Evolutionary conservation across 2,797 vertebrate genomes (phyloP), one percentile per base, ranked within the genome.

Genomic region (Acanthurus tractus): DNA sequence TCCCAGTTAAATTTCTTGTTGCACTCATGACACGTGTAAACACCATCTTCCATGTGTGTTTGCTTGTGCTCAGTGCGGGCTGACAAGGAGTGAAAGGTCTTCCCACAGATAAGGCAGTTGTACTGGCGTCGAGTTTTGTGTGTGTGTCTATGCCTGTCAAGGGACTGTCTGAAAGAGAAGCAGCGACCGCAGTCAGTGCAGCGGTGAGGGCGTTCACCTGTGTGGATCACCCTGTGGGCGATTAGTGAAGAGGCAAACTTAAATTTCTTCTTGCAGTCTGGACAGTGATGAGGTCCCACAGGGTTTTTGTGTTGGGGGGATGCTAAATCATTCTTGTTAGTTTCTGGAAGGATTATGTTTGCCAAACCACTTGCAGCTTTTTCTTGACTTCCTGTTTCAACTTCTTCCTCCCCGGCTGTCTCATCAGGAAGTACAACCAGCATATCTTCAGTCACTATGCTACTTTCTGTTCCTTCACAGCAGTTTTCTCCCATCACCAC

Each of bases 161-260:
- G 87, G 40, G 94, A 94, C 59, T 95, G 95, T 57, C 94, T 85
- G 78, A 95, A 95, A 25, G 94, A 95, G 38, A 96, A 96, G 76
- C 94, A 81, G 76, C 94, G 93, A 1, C 91, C 94, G 2, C 95
- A 96, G 20, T 93, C 83, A 0, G 53, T 56, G 80, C 95, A 95
- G 44, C 82, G 73, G 83, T 95, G 93, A 2, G 94, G 93, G 0
- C 93, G 92, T n/a, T 95, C 94, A 0, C 94, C 94, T 0, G 91
- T 92, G 80, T 96, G 95, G 81, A 95, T 94, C 70, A 95, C 95
- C 65, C 91, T 79, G 87, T 96, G 95, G 6, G 94, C 91, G 3
- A 73, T 85, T 1, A 96, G 86, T 1, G 93, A 93, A 2, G 94
- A 94, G 8, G 93, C 91, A 50, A 94, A 95, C 74, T 90, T 91